phyloP scores from a whole-genome alignment of 1,140 invertebrate species.

The Drosophila persimilis region DNA sequence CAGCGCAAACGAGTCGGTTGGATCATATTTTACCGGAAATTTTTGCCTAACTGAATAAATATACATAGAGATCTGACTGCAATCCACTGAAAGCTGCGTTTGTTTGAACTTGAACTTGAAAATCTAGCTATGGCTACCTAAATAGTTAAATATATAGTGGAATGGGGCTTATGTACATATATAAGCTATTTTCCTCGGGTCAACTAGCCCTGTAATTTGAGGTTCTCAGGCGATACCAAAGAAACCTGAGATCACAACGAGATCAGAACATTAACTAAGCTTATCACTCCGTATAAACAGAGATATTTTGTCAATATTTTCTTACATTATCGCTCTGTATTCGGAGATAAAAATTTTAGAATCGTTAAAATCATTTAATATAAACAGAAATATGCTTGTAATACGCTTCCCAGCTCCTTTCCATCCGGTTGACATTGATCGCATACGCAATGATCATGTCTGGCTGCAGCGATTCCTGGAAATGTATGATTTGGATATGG shows the following conservation, averaged over 20 bases:
- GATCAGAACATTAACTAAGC: too few relatives aligned
- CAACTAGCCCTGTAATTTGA: too few relatives aligned
- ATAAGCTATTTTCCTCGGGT: neutral
- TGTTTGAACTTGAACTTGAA: slow-evolving; percentile 34
- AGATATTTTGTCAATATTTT: neutral
- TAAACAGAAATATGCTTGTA: slow-evolving; percentile 16
- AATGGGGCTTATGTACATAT: neutral
- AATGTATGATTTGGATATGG: slow-evolving; percentile 87
- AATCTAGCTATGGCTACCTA: slow-evolving; percentile 10
- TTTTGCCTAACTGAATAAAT: slow-evolving; percentile 12
- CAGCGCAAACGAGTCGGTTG: neutral
- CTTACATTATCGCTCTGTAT: too few relatives aligned
- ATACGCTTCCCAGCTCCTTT: slow-evolving; percentile 71
- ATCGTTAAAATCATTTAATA: neutral
- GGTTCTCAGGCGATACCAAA: too few relatives aligned
- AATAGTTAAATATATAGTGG: slow-evolving; percentile 6
- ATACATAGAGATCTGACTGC: slow-evolving; percentile 22
- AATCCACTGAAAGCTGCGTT: slow-evolving; percentile 24
- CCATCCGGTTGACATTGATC: slow-evolving; percentile 88
- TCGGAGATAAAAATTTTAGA: neutral
- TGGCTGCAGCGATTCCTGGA: slow-evolving; percentile 89
- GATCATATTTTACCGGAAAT: slow-evolving; percentile 5
- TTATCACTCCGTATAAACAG: too few relatives aligned
- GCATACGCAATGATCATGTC: slow-evolving; percentile 86
- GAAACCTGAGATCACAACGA: too few relatives aligned